These are phyloP conservation scores for Platysteira castanea DNA, from an alignment of 2,113 vertebrate species.

Conservation along the genomic window DNA sequence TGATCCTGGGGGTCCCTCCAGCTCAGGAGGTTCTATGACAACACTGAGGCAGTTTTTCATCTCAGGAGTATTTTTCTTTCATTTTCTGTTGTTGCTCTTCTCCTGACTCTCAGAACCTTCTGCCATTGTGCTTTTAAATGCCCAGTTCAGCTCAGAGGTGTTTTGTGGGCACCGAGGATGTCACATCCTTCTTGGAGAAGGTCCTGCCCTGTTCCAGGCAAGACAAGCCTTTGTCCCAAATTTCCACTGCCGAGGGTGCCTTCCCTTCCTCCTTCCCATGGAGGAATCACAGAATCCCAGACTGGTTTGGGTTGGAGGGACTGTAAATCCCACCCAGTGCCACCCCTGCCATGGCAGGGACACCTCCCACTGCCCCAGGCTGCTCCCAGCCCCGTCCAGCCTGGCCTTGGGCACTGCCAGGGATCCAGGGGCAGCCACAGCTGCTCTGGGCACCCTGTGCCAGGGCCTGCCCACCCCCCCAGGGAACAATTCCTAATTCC, in stretches of 20 bases:
- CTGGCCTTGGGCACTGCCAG: neutral
- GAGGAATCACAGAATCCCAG: neutral
- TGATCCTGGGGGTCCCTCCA: neutral
- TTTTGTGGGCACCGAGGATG: neutral
- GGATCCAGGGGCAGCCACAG: neutral
- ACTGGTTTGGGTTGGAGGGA: neutral
- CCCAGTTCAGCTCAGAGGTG: neutral
- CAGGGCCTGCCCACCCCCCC: neutral
- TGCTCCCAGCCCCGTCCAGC: neutral
- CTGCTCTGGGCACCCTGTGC: neutral
- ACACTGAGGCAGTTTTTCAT: neutral
- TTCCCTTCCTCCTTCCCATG: neutral
- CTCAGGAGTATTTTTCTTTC: neutral
- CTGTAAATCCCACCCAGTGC: fast-evolving
- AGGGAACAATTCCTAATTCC: neutral
- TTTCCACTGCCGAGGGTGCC: neutral
- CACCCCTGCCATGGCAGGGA: neutral
- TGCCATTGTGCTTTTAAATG: fast-evolving
- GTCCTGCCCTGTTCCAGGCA: no score
- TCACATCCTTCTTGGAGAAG: neutral
- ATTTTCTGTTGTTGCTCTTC: neutral
- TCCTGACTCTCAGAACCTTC: neutral
- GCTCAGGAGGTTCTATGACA: fast-evolving
- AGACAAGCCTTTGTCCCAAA: neutral
- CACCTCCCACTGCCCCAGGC: neutral